phyloP scores from a whole-genome alignment of 2,797 vertebrate species.

The Sarcophilus harrisii region DNA sequence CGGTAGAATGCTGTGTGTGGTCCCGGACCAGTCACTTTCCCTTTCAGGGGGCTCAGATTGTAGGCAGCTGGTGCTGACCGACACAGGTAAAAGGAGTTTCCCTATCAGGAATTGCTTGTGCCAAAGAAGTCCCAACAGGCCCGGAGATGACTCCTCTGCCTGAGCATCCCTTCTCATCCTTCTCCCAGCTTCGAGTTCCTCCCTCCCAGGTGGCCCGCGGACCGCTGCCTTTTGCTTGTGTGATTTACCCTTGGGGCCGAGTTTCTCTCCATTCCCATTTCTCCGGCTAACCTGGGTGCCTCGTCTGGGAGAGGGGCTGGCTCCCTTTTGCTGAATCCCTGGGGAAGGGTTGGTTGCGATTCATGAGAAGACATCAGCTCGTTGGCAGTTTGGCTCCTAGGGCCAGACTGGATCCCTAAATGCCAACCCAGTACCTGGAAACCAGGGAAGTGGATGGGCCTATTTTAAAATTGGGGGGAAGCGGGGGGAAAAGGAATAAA shows the following conservation, averaged over 20 bases:
- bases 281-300: not conserved
- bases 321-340: not conserved
- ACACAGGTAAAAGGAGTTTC: not conserved
- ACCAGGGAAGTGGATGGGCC: conserved; percentile 3
- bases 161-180: not conserved
- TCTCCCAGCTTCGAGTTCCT: not conserved
- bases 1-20: not conserved
- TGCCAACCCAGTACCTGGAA: conserved; percentile 30
- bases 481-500: not conserved
- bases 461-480: not conserved
- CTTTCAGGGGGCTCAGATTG: not conserved
- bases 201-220: not conserved
- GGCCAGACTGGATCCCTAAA: conserved; percentile 1
- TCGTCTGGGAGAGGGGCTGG: not conserved
- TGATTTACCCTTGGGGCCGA: not conserved
- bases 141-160: not conserved
- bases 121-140: not conserved
- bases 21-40: not conserved
- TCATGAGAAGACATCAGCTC: not conserved
- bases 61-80: not conserved
- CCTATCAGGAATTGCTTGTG: not conserved
- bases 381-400: not conserved
- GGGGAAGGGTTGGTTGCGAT: not conserved
- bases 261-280: not conserved
- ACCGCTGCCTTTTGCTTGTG: not conserved